Evolutionary conservation across 2,113 vertebrate genomes (phyloP).

Genomic region (Heterotis niloticus): DNA sequence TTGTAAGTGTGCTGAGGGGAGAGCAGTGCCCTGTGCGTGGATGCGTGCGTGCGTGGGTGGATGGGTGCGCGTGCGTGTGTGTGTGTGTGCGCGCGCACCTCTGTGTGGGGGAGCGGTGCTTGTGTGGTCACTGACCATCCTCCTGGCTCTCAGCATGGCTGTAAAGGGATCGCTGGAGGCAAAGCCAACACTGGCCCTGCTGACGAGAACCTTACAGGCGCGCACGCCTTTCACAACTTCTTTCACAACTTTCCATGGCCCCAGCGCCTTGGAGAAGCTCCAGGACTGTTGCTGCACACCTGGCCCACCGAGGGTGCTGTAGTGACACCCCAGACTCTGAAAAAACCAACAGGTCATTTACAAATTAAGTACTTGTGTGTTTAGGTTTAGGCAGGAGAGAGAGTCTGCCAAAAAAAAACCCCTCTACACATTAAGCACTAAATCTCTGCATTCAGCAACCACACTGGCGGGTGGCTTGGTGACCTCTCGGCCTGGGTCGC

Average conservation of each 20-base stretch:
- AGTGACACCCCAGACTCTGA: conserved; percentile 61
- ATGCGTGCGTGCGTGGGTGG: background rate
- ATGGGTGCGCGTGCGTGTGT: background rate
- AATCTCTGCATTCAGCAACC: conserved; percentile 37
- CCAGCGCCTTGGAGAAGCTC: conserved; percentile 53
- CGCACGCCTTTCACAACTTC: conserved; percentile 58
- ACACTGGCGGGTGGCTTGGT: too few species aligned
- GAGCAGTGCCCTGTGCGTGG: background rate
- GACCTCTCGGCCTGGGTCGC: too few species aligned
- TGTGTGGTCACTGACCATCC: conserved; percentile 54
- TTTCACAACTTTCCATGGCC: conserved; percentile 68
- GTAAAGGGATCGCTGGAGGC: conserved; percentile 69
- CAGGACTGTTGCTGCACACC: conserved; percentile 61
- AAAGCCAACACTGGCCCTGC: conserved; percentile 64
- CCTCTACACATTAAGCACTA: conserved; percentile 33
- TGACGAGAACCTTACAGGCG: conserved; percentile 53
- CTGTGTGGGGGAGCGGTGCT: conserved; percentile 46
- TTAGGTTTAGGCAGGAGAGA: conserved; percentile 19
- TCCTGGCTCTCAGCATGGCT: conserved; percentile 61
- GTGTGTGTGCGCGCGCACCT: background rate
- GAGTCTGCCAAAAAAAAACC: conserved; percentile 8
- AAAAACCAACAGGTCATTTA: conserved; percentile 69
- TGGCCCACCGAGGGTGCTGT: conserved; percentile 66
- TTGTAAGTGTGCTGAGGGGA: background rate
- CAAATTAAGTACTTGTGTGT: conserved; percentile 64